phyloP scores from a whole-genome alignment of 2,888 invertebrate genomes.

The Hofmannophila pseudospretella region DNA sequence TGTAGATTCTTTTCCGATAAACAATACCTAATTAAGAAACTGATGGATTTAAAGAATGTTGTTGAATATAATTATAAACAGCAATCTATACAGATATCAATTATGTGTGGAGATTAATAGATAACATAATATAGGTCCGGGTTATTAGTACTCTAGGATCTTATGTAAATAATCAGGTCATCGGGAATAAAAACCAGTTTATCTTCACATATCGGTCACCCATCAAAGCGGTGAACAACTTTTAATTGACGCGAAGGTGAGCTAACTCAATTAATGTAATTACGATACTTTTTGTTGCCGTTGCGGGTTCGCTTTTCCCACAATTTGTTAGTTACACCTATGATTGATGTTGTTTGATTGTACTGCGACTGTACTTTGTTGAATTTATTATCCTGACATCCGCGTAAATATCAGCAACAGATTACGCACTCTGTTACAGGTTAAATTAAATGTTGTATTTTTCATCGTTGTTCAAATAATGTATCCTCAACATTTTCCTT shows the following conservation, averaged over 20 bases:
- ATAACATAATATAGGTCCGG: slow-evolving; percentile 9
- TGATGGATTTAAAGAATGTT: slow-evolving; percentile 34
- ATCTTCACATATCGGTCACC: slow-evolving; percentile 3
- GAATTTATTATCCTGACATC: too few relatives aligned
- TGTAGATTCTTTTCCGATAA: slow-evolving; percentile 17
- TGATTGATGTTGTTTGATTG: not conserved
- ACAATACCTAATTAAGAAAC: slow-evolving; percentile 39
- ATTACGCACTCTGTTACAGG: too few relatives aligned
- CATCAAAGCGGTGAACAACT: not conserved
- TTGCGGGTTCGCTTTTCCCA: slow-evolving; percentile 10
- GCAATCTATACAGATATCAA: too few relatives aligned
- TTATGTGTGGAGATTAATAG: too few relatives aligned
- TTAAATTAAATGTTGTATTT: too few relatives aligned
- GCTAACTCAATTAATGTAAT: slow-evolving; percentile 7
- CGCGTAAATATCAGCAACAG: too few relatives aligned
- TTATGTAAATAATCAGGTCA: slow-evolving; percentile 10
- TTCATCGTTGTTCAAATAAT: too few relatives aligned
- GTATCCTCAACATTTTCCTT: too few relatives aligned
- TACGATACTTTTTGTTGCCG: slow-evolving; percentile 1
- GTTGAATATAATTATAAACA: slow-evolving; percentile 1
- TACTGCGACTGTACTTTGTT: too few relatives aligned
- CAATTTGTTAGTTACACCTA: slow-evolving; percentile 12
- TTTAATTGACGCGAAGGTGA: slow-evolving; percentile 2
- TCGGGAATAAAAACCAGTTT: slow-evolving; percentile 9
- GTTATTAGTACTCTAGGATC: slow-evolving; percentile 14